Evolutionary conservation across 1,140 invertebrate genomes (phyloP), one percentile per base, ranked within the genome.

Genomic region (Dendroctonus valens): DNA sequence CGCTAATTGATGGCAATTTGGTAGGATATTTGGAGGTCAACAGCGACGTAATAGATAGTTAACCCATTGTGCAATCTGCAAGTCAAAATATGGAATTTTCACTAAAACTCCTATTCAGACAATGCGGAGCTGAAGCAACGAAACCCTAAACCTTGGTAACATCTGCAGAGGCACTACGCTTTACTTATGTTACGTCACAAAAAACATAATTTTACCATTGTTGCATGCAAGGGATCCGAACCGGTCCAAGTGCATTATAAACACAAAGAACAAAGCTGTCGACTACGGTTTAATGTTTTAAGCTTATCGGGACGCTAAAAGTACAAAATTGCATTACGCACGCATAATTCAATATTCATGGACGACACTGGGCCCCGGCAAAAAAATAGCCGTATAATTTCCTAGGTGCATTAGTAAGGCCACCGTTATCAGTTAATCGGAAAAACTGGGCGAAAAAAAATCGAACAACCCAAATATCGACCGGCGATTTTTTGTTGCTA

Each of bases 1-100:
- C 26, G 6, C 5, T 60, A 60, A 60, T 60, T 60, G 59, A 48
- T 50, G 48, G 59, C 41, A 60, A 60, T 60, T 60, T 50, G 59
- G 39, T 50, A 49, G 59, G 41, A 60, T 60, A 60, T 60, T 60
- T 60, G 59, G 59, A 60, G 59, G 59, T 60, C 59, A 44, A 7
- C n/a, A 44, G 12, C 55, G 26, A 58, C 41, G 55, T 15, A 8
- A 15, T 55, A 39, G 12, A 46, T 46, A 11, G 53, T 41, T 55
- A 55, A 26, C 26, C 26, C 26, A 26, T 26, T 26, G 26, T 26
- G 26, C 26, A 26, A 26, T 1, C 26, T 3, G 26, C 26, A 1
- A 26, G 26, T 26, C 1, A 26, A 26, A 26, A 26, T 26, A 26
- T 26, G 26, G 26, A 26, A 26, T 26, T 26, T 26, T 26, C 26